Conservation (phyloP, 2,113 vertebrate species). For the Synodontis membranacea region DNA sequence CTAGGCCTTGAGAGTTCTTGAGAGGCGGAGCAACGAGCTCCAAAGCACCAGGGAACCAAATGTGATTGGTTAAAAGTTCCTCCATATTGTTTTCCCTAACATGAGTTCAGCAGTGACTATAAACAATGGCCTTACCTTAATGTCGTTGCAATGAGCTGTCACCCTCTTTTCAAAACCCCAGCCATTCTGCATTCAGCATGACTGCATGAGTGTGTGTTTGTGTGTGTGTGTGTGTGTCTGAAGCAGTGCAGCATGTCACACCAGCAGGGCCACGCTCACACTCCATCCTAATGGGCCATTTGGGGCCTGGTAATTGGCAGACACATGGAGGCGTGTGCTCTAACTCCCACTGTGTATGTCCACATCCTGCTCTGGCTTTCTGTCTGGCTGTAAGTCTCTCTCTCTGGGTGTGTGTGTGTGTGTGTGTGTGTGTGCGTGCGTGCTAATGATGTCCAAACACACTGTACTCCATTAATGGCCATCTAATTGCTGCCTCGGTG, state of each 20-base stretch:
- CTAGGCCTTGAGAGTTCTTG: neutral
- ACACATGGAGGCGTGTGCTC: conserved; percentile 54
- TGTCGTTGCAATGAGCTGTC: conserved; percentile 29
- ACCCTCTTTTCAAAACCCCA: conserved; percentile 13
- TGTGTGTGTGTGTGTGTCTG: conserved; percentile 22
- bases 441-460: conserved; percentile 65
- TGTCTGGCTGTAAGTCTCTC: conserved; percentile 52
- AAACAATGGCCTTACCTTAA: neutral
- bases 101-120: conserved; percentile 7
- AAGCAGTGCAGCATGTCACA: conserved; percentile 34
- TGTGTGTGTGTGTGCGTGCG: conserved; percentile 54
- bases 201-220: conserved; percentile 9
- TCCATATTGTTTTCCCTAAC: neutral
- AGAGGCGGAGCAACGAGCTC: neutral
- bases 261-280: conserved; percentile 60
- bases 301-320: conserved; percentile 70
- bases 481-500: conserved; percentile 65
- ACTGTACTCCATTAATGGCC: conserved; percentile 47
- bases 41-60: neutral
- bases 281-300: conserved; percentile 66
- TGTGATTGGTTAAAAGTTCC: conserved; percentile 17
- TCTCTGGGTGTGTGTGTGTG: conserved; percentile 36
- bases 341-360: conserved; percentile 55
- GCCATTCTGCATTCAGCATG: conserved; percentile 10
- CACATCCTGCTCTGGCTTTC: conserved; percentile 50